These are phyloP conservation scores for Myiothlypis coronata DNA, from an alignment of 2,797 vertebrate genomes.

Conservation along the genomic window DNA sequence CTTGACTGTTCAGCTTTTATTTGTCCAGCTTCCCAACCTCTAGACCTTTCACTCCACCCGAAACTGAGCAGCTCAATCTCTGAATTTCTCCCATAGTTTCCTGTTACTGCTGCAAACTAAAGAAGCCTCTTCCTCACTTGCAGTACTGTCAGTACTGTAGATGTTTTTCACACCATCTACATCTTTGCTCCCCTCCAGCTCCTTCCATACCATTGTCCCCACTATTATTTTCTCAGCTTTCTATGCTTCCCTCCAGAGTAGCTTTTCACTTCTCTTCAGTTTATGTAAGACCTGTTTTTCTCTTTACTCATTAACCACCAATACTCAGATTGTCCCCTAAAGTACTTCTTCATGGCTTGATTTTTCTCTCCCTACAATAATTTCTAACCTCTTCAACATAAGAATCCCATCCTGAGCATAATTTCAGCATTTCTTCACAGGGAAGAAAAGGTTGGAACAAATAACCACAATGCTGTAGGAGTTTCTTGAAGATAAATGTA, in stretches of 20 bases:
- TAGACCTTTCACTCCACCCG: neutral
- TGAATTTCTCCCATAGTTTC: conserved; percentile 7
- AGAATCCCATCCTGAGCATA: neutral
- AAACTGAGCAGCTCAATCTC: neutral
- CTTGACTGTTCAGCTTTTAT: neutral
- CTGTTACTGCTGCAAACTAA: neutral
- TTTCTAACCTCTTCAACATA: neutral
- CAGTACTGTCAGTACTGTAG: neutral
- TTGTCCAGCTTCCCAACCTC: neutral
- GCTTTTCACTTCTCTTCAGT: neutral
- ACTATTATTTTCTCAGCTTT: neutral
- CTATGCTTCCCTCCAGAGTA: neutral
- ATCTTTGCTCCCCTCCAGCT: neutral
- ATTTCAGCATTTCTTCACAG: neutral
- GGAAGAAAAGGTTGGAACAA: neutral
- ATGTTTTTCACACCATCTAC: neutral
- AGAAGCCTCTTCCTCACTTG: neutral
- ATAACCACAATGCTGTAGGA: neutral
- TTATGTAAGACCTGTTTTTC: neutral
- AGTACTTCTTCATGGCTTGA: neutral
- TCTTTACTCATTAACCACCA: neutral
- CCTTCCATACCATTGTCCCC: neutral
- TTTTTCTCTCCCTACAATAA: neutral
- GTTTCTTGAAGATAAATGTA: neutral
- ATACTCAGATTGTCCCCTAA: neutral